Conservation (phyloP, 2,113 vertebrate species). For the Circaetus gallicus region DNA sequence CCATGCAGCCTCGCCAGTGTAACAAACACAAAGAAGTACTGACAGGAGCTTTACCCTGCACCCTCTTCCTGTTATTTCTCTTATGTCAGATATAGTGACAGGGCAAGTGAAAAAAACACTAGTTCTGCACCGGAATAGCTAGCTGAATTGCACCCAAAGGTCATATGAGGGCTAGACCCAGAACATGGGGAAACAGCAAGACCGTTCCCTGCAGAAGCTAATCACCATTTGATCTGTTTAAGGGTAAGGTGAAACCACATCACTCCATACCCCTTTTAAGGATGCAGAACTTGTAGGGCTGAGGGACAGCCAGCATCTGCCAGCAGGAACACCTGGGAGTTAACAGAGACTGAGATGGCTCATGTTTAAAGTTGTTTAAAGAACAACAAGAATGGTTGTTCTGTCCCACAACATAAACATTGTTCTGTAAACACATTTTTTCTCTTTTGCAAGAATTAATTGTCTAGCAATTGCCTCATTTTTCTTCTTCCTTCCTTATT, state of each 20-base stretch:
- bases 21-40: background rate
- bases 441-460: conserved; percentile 20
- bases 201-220: background rate
- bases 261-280: background rate
- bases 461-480: background rate
- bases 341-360: background rate
- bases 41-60: background rate
- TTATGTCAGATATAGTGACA: background rate
- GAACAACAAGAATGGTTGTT: background rate
- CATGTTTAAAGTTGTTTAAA: background rate
- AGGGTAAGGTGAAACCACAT: background rate
- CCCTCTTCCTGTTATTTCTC: background rate
- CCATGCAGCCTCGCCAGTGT: background rate
- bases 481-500: conserved; percentile 10
- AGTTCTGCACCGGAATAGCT: background rate
- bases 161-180: background rate
- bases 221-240: background rate
- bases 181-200: background rate
- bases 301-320: background rate
- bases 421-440: conserved; percentile 9
- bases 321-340: conserved; percentile 20
- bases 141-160: background rate
- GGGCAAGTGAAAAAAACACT: background rate
- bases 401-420: background rate
- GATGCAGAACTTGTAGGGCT: background rate